Percentiles rank a stretch among this genome's conserved stretches.
These are phyloP conservation scores for Drosophila meridionalis DNA, from an alignment of 2,888 invertebrate species.

Conservation along the genomic window DNA sequence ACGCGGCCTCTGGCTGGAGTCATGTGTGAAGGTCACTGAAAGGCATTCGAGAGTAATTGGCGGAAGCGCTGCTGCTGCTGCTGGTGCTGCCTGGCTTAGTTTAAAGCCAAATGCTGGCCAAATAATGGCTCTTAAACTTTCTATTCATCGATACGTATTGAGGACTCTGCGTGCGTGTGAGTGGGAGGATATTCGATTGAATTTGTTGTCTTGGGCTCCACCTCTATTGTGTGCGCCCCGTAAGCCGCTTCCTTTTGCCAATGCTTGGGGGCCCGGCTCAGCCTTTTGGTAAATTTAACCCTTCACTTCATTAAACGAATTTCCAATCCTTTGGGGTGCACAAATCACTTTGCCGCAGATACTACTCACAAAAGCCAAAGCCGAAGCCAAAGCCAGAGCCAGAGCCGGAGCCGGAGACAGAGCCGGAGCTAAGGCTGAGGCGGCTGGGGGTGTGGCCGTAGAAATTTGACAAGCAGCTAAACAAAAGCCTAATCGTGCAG, in stretches of 20 bases:
- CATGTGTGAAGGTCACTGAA: conserved; percentile 67
- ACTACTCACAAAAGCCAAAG: conserved; percentile 43
- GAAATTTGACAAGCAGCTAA: conserved; percentile 75
- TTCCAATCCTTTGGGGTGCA: conserved; percentile 64
- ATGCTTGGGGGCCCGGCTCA: conserved; percentile 27
- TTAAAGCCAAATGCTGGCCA: conserved; percentile 39
- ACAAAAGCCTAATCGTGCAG: conserved; percentile 79
- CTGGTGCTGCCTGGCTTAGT: conserved; percentile 8
- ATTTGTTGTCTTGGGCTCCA: conserved; percentile 43
- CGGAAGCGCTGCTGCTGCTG: conserved; percentile 9
- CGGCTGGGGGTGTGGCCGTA: conserved; percentile 64
- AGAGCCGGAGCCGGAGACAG: neutral
- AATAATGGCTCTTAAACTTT: conserved; percentile 26
- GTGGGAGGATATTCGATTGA: conserved; percentile 36
- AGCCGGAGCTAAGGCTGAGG: conserved; percentile 34
- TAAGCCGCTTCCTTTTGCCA: conserved; percentile 55
- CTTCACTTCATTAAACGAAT: conserved; percentile 79
- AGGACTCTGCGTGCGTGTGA: conserved; percentile 14
- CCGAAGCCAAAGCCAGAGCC: conserved; percentile 36
- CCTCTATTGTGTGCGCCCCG: conserved; percentile 49
- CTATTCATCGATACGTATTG: conserved; percentile 50
- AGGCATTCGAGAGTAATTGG: conserved; percentile 59
- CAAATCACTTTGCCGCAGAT: conserved; percentile 73
- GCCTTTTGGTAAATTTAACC: conserved; percentile 68
- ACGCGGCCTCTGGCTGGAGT: conserved; percentile 32